Base-by-base conservation (phyloP, 2,797 vertebrate species). In the Apogon hyalosoma region DNA sequence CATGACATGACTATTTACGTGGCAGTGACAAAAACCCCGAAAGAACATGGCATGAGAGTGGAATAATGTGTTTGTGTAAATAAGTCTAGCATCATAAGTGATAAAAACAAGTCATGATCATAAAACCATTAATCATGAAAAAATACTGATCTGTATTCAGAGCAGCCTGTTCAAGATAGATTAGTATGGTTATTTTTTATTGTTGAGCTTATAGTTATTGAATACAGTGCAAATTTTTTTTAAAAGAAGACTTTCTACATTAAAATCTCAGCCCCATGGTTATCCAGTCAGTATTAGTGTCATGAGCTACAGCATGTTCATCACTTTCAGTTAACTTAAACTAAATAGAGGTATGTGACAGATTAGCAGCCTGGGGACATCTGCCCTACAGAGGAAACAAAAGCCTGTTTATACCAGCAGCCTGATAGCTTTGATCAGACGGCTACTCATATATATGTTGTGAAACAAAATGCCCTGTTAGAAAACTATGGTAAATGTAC, bases 321-420 rank as follows among this genome's bases (percentile, higher is more conserved):
- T 55, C 8, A 58, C 18, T 59, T 42, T 13, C 2, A 19, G 21
- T 54, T 55, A n/a, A 12, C 18, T 53, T 28, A 43, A 51, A 62
- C 15, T 4, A 6, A 15, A 16, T 49, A 63, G 33, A 28, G 31
- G 12, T 2, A 0, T 56, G 41, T 45, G 19, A 41, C 3, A 40
- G 13, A 33, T 55, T 47, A 56, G 47, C 5, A 63, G 57, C 14
- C 2, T 63, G 15, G 8, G 63, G 58, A 41, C 46, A 13, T 47
- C 56, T 61, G 16, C 42, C 38, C 42, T 18, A 59, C 41, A 21
- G 36, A 45, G 14, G 33, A 24, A 69, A 51, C 57, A 63, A 45
- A 60, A 31, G 70, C 47, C 31, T 69, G 40, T 50, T 69, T 72
- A 52, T 11, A 53, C 3, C 16, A 63, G 21, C 13, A n/a, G 3